Evolutionary conservation across 1,140 invertebrate genomes (phyloP), one percentile per base, ranked within the genome.

Genomic region (Tribolium castaneum): DNA sequence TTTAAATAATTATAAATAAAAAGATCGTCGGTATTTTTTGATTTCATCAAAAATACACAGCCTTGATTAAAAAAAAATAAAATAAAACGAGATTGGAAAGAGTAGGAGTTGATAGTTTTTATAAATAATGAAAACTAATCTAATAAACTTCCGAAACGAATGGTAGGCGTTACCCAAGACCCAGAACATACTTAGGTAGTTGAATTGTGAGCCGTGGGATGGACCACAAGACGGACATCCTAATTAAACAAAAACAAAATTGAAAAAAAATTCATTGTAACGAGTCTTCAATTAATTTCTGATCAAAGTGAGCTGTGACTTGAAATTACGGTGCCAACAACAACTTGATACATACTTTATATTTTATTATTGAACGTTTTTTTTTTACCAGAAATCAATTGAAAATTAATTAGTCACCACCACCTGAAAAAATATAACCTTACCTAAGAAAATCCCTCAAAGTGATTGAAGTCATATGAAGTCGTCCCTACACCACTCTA

Each of bases 111-210:
- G 16, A 2, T 45, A 10, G 7, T 0, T 45, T 10, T 45, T 45
- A 77, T 71, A 66, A 77, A 77, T 74, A 74, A 25, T 22, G 14
- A 59, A 59, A 59, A 59, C 19, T 45, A 45, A 45, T 45, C 39
- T 45, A 45, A 35, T 34, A 74, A 78, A 73, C 7, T 16, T 35
- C 39, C n/a, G 19, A 75, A 72, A 72, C 9, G 14, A 72, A 10
- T 78, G 75, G 34, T 70, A 12, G n/a, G 50, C 39, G 16, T 83
- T 84, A 86, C 59, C 92, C 92, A 71, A 93, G 86, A 52, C 92
- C 92, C 85, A 94, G 87, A 70, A 94, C 92, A 86, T 92, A 93
- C 88, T 93, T 94, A 80, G 93, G 93, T 88, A 94, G 90, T 88
- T 93, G 92, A 86, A 92, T 93, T 12, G 93, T 93, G 82, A 93